Percentiles rank a stretch among this genome's conserved stretches.
Conservation (phyloP, 1,140 invertebrate genomes). For the Popillia japonica region DNA sequence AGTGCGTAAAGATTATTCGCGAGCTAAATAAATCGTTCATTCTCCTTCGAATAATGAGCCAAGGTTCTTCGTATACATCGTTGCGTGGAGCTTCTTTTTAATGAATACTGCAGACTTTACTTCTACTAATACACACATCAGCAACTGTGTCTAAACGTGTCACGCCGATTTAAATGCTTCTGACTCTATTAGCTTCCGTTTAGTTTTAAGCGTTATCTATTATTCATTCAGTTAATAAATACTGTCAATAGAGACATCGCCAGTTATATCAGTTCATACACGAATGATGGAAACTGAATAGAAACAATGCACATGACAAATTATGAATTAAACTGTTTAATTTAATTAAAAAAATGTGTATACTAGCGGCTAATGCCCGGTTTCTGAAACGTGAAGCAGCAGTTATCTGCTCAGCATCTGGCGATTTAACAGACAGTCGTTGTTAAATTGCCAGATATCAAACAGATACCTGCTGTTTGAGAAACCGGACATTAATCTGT, state of each 20-base stretch:
- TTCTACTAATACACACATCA: neutral
- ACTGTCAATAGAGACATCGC: neutral
- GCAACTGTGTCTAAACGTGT: neutral
- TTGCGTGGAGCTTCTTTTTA: conserved; percentile 4
- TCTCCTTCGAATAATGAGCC: neutral
- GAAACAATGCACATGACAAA: no score
- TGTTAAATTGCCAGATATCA: no score
- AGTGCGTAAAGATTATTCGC: neutral
- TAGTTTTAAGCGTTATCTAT: neutral
- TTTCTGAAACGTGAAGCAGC: no score
- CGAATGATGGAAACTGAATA: no score
- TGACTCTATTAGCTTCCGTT: neutral
- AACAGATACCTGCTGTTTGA: no score
- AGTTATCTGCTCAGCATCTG: no score
- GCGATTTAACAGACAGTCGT: no score
- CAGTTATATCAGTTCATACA: no score
- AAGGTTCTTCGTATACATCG: neutral
- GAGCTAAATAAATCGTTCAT: neutral
- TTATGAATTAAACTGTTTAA: no score
- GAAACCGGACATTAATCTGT: no score
- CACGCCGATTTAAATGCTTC: neutral
- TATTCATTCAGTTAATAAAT: neutral
- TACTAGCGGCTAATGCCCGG: no score
- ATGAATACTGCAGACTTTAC: neutral
- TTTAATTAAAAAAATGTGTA: no score